Conservation (phyloP, 2,888 invertebrate species). For the Stegophylla sp. region DNA sequence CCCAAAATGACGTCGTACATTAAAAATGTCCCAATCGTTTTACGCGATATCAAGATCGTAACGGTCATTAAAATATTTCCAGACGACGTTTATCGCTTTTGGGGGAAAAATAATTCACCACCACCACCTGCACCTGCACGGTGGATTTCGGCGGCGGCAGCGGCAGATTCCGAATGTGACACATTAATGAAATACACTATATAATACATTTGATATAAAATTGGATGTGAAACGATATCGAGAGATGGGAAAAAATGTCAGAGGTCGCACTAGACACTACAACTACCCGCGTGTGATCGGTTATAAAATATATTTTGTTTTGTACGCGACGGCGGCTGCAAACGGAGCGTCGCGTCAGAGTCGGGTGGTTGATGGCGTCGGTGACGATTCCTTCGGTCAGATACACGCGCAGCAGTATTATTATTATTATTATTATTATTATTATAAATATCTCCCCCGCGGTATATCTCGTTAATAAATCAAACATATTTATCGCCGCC, state of each 20-base stretch:
- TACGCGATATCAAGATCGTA: neutral
- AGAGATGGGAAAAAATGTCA: too few species aligned
- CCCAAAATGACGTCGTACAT: neutral
- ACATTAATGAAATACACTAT: too few species aligned
- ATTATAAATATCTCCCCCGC: neutral
- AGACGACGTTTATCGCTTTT: neutral
- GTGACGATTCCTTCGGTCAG: neutral
- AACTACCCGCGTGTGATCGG: neutral
- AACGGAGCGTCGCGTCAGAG: neutral
- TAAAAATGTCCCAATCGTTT: too few species aligned
- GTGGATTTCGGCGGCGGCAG: neutral
- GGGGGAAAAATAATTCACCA: neutral
- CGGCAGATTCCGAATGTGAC: too few species aligned
- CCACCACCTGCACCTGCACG: too few species aligned
- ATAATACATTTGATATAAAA: neutral
- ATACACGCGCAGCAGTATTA: too few species aligned
- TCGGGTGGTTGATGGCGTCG: neutral
- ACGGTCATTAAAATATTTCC: neutral
- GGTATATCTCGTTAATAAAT: constrained; percentile 31
- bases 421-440: too few species aligned
- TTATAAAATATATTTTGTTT: neutral
- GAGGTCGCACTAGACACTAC: too few species aligned
- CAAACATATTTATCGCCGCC: constrained; percentile 44
- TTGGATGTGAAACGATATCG: neutral
- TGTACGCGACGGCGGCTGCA: neutral